Conservation (phyloP, 2,113 vertebrate species). For the Crotalus helleri region DNA sequence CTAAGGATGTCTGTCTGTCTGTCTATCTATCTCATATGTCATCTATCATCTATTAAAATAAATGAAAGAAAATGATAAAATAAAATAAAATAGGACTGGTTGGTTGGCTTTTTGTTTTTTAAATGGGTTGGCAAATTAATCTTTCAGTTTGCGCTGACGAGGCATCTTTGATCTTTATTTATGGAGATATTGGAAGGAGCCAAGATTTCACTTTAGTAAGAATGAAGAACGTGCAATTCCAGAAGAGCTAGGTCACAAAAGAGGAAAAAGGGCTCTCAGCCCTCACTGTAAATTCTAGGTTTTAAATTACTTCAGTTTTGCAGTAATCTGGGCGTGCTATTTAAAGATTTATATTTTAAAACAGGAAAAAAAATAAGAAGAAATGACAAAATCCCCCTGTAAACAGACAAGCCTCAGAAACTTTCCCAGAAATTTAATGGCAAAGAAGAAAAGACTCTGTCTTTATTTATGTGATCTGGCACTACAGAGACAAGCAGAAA, state of each 20-base stretch:
- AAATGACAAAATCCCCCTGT: conserved; percentile 17
- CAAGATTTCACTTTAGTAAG: conserved; percentile 55
- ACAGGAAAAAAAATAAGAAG: conserved; percentile 20
- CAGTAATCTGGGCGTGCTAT: conserved; percentile 30
- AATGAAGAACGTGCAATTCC: conserved; percentile 30
- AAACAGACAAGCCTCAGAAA: conserved; percentile 37
- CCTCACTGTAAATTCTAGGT: conserved; percentile 32
- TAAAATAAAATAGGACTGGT: neutral
- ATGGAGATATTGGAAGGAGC: conserved; percentile 35
- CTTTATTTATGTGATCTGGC: conserved; percentile 27
- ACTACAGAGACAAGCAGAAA: neutral
- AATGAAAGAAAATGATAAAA: neutral
- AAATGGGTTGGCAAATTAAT: conserved; percentile 56
- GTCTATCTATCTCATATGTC: neutral
- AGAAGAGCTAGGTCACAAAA: conserved; percentile 17
- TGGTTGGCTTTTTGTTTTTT: neutral
- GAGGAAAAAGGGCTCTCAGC: conserved; percentile 4
- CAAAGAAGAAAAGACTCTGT: conserved; percentile 1
- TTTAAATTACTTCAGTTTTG: conserved; percentile 38
- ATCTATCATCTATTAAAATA: neutral
- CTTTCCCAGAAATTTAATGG: conserved; percentile 6
- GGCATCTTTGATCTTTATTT: conserved; percentile 56
- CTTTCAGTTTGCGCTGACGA: conserved; percentile 50
- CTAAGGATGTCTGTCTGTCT: neutral
- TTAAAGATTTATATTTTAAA: conserved; percentile 43